These are phyloP conservation scores for Elachura formosa DNA, from an alignment of 2,113 vertebrate genomes.

Conservation along the genomic window DNA sequence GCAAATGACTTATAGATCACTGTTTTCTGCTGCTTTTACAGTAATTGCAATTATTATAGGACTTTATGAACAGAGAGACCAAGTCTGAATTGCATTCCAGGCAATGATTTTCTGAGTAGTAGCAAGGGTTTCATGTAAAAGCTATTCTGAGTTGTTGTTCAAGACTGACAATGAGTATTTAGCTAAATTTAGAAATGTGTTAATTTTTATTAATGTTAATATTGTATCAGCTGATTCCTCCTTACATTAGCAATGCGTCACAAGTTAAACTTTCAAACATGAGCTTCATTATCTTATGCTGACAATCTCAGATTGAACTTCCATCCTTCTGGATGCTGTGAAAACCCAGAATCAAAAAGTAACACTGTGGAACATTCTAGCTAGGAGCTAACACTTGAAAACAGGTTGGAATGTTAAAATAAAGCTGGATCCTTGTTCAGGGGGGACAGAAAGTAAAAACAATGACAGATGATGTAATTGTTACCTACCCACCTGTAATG, in stretches of 20 bases:
- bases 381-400: background rate
- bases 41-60: conserved; percentile 16
- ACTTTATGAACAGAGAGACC: background rate
- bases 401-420: background rate
- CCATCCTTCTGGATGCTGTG: background rate
- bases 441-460: background rate
- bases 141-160: background rate
- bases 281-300: background rate
- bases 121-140: conserved; percentile 32
- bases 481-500: background rate
- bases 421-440: background rate
- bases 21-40: background rate
- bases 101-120: background rate
- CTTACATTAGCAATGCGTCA: background rate
- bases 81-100: background rate
- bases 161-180: background rate
- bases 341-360: background rate
- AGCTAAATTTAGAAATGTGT: conserved; percentile 17
- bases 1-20: conserved; percentile 22
- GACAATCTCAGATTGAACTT: background rate
- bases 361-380: background rate
- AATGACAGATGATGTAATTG: background rate
- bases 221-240: background rate
- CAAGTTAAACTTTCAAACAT: background rate
- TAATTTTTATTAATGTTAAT: background rate